A percentile compares a stretch with the other conserved stretches of the same genome.
These are phyloP conservation scores for Sander vitreus DNA, from an alignment of 2,113 vertebrate genomes.

Conservation along the genomic window DNA sequence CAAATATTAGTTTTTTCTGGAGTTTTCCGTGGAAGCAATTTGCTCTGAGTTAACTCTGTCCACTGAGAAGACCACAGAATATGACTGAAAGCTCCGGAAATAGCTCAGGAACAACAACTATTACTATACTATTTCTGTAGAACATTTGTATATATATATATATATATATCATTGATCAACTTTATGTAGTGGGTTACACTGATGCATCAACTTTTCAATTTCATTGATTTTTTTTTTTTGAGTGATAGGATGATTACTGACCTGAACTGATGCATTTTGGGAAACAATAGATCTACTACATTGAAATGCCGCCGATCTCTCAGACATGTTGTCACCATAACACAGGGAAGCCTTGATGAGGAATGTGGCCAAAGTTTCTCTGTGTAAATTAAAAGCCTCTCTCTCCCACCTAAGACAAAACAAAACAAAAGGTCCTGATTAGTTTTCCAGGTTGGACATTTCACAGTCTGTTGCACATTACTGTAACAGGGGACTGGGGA, in stretches of 20 bases:
- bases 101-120: neutral
- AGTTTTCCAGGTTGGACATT: slow-evolving; percentile 69
- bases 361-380: slow-evolving; percentile 46
- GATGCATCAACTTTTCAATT: neutral
- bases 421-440: slow-evolving; percentile 64
- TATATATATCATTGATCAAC: neutral
- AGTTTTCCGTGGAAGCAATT: neutral
- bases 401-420: slow-evolving; percentile 45
- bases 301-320: slow-evolving; percentile 29
- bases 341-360: slow-evolving; percentile 49
- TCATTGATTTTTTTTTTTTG: too few relatives aligned
- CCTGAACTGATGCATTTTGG: neutral
- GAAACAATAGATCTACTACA: slow-evolving; percentile 2
- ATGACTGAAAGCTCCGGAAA: neutral
- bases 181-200: neutral
- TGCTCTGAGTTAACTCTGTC: neutral
- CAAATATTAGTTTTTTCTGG: neutral
- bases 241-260: neutral
- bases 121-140: too few relatives aligned
- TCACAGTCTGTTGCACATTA: slow-evolving; percentile 77
- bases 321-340: slow-evolving; percentile 43
- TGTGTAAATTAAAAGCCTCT: slow-evolving; percentile 32
- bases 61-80: neutral
- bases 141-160: neutral
- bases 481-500: slow-evolving; percentile 46